Percentiles rank a stretch among this genome's conserved stretches.
Evolutionary conservation across 2,113 vertebrate species (phyloP).

Genomic region (Motacilla alba): DNA sequence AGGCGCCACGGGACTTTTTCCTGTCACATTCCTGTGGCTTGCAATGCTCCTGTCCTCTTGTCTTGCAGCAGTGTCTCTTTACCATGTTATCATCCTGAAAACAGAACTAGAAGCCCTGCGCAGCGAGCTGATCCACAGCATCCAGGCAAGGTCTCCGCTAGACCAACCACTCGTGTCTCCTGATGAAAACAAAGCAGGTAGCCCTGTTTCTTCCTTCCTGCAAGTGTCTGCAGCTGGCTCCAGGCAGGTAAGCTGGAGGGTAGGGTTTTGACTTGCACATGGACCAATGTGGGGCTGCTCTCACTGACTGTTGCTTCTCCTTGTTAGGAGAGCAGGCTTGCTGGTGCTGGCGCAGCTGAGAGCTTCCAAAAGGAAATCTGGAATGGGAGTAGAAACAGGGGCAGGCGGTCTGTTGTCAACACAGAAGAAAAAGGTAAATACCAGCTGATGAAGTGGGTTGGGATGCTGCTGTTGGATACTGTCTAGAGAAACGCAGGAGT

Average conservation of each 20-base stretch:
- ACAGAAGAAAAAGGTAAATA: constrained; percentile 64
- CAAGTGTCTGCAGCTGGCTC: neutral
- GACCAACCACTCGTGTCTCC: neutral
- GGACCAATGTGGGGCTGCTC: neutral
- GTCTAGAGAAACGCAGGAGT: neutral
- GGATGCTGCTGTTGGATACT: accelerated
- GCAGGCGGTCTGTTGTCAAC: neutral
- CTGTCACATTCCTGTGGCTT: constrained; percentile 76
- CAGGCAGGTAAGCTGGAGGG: constrained; percentile 60
- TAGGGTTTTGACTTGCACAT: neutral
- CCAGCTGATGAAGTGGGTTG: neutral
- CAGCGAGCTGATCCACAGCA: constrained; percentile 69
- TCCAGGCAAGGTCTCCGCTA: neutral
- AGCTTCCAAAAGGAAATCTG: constrained; percentile 20
- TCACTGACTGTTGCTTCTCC: neutral
- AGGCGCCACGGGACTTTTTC: constrained; percentile 42
- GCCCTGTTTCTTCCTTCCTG: neutral
- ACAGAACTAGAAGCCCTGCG: constrained; percentile 83
- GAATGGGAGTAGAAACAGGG: neutral
- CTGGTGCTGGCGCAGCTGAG: neutral
- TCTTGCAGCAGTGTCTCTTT: constrained; percentile 81
- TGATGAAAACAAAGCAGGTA: neutral
- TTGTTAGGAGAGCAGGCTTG: neutral
- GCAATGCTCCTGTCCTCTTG: constrained; percentile 80
- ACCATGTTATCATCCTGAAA: constrained; percentile 80